Conservation (phyloP, 2,113 vertebrate genomes). For the Nasalis larvatus region DNA sequence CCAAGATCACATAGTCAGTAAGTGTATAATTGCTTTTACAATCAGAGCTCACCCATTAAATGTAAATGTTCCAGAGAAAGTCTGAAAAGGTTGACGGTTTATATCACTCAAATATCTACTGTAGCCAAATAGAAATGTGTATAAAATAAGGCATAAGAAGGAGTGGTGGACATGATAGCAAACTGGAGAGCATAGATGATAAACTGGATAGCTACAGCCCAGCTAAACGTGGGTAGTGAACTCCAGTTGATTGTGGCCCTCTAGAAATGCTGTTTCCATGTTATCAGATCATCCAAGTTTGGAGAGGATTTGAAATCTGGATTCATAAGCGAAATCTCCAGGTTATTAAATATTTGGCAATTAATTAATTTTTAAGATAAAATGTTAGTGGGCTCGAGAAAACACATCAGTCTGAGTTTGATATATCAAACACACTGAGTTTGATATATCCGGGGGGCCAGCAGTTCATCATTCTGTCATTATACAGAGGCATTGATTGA, state of each 20-base stretch:
- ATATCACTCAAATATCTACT: neutral
- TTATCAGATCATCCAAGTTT: neutral
- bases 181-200: neutral
- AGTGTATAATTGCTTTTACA: neutral
- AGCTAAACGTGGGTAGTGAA: neutral
- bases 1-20: neutral
- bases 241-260: neutral
- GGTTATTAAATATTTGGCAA: neutral
- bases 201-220: neutral
- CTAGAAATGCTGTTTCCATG: neutral
- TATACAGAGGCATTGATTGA: neutral
- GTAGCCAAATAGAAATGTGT: neutral
- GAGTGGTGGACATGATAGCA: neutral
- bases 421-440: neutral
- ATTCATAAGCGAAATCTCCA: neutral
- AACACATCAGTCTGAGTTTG: neutral
- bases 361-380: conserved; percentile 5
- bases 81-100: neutral
- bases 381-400: neutral
- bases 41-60: neutral
- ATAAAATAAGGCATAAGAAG: neutral
- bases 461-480: neutral
- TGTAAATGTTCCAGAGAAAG: neutral
- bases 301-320: neutral
- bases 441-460: neutral